phyloP scores from a whole-genome alignment of 1,140 invertebrate genomes.

The Paracyclopina nana region DNA sequence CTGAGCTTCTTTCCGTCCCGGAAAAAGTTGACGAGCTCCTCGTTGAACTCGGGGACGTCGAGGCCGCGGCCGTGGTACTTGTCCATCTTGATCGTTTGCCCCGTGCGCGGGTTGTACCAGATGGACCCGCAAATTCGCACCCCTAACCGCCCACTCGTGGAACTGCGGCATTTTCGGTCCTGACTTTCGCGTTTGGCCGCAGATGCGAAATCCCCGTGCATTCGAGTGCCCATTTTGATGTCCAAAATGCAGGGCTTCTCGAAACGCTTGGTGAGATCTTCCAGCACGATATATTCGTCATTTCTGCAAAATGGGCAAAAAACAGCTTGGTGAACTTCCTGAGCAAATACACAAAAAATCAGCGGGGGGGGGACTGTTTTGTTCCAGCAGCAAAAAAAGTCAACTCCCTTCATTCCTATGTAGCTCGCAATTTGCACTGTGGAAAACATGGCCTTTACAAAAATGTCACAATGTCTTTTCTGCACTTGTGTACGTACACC shows the following conservation, averaged over 20 bases:
- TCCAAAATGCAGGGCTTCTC: conserved; percentile 42
- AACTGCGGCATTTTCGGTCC: conserved; percentile 68
- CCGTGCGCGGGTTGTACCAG: conserved; percentile 44
- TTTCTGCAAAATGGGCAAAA: too few relatives aligned
- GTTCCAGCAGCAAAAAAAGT: too few relatives aligned
- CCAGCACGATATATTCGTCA: conserved; percentile 51
- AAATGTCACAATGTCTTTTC: too few relatives aligned
- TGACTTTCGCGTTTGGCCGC: conserved; percentile 67
- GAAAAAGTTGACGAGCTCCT: conserved; percentile 58
- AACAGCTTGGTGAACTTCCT: too few relatives aligned
- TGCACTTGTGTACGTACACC: too few relatives aligned
- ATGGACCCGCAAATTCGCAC: conserved; percentile 61
- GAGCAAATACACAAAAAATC: too few relatives aligned
- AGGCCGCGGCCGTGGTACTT: conserved; percentile 76
- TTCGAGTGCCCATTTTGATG: conserved; percentile 82
- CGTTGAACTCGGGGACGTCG: conserved; percentile 56
- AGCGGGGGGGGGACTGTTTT: too few relatives aligned
- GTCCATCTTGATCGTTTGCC: conserved; percentile 52
- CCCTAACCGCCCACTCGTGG: conserved; percentile 63
- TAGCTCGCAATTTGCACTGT: too few relatives aligned
- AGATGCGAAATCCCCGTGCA: conserved; percentile 73
- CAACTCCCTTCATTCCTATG: too few relatives aligned
- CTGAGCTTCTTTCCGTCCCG: conserved; percentile 51
- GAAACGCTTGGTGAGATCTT: conserved; percentile 67
- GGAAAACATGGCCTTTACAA: too few relatives aligned